phyloP scores from a whole-genome alignment of 2,888 invertebrate genomes.

The Himalopsyche tibetana region DNA sequence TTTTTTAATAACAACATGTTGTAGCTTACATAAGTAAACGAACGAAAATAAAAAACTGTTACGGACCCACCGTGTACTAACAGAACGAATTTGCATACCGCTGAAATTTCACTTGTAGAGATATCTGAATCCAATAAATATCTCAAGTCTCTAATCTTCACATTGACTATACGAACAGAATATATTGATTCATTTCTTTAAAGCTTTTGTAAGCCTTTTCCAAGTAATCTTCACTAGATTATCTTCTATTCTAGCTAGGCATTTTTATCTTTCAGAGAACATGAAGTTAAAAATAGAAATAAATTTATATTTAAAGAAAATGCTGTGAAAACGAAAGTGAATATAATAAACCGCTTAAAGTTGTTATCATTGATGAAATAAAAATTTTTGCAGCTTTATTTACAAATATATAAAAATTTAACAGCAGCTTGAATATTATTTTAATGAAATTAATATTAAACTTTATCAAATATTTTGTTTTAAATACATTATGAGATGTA shows the following conservation, averaged over 20 bases:
- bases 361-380: no score
- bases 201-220: constrained; percentile 14
- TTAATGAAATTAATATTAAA: no score
- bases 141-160: constrained; percentile 58
- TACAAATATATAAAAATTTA: no score
- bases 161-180: constrained; percentile 45
- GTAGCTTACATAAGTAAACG: no score
- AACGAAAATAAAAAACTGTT: not conserved
- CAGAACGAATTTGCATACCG: constrained; percentile 54
- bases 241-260: not conserved
- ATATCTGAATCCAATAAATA: constrained; percentile 60
- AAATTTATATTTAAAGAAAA: not conserved
- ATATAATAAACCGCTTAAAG: no score
- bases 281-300: not conserved
- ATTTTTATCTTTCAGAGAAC: not conserved
- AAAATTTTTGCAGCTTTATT: no score
- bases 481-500: no score
- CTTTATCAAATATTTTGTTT: no score
- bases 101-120: constrained; percentile 49
- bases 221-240: constrained; percentile 1
- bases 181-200: constrained; percentile 39
- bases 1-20: no score
- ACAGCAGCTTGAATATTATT: no score
- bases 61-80: not conserved
- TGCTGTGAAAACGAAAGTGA: no score